Percentiles rank a stretch among this genome's conserved stretches.
phyloP scores from a whole-genome alignment of 2,797 vertebrate genomes.

The Notolabrus celidotus region DNA sequence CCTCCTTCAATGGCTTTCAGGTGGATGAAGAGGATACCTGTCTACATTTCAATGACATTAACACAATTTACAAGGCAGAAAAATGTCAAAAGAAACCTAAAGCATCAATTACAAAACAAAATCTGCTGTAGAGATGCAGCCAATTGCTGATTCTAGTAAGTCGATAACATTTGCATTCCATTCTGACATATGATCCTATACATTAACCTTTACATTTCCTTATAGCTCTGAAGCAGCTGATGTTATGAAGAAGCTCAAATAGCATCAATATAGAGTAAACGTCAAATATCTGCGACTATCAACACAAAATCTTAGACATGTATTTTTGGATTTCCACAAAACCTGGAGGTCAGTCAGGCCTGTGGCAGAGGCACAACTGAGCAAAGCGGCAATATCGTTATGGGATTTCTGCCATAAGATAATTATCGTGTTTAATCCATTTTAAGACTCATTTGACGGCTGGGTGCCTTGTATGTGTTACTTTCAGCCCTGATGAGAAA shows the following conservation, averaged over 20 bases:
- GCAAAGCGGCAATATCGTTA: constrained; percentile 47
- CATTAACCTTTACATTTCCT: background rate
- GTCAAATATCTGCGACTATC: background rate
- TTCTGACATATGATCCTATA: constrained; percentile 10
- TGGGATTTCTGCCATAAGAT: constrained; percentile 60
- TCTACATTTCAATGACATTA: constrained; percentile 12
- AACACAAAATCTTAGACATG: constrained; percentile 4
- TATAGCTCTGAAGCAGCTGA: background rate
- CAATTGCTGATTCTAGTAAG: constrained; percentile 15
- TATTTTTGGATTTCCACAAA: constrained; percentile 33
- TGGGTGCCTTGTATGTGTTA: constrained; percentile 10
- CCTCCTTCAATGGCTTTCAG: background rate
- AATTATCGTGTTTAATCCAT: constrained; percentile 48
- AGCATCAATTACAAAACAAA: background rate
- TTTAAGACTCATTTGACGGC: constrained; percentile 46
- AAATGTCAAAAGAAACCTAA: background rate
- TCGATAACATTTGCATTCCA: background rate
- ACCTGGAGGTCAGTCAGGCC: constrained; percentile 30
- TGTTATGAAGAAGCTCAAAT: constrained; percentile 18
- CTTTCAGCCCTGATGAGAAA: constrained; percentile 16
- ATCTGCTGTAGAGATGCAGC: background rate
- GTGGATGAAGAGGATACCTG: background rate
- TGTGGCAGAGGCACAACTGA: constrained; percentile 24
- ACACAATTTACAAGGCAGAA: background rate
- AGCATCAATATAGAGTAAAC: too few species aligned